phyloP scores from a whole-genome alignment of 2,797 vertebrate species.

The Syngnathus rostellatus region DNA sequence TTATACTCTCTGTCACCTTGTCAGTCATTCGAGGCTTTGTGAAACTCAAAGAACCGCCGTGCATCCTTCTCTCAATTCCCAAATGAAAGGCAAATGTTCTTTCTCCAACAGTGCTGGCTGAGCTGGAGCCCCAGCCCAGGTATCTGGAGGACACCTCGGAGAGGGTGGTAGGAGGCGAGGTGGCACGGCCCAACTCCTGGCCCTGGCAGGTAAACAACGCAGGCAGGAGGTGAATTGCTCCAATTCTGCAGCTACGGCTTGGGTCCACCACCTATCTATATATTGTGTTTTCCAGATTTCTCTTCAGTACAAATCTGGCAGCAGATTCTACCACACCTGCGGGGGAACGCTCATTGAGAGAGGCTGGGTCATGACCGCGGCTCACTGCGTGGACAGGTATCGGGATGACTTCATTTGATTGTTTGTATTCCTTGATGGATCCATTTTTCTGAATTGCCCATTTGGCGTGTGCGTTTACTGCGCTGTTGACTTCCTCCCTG shows the following conservation, averaged over 20 bases:
- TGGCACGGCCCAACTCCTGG: constrained; percentile 62
- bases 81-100: constrained; percentile 4
- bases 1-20: neutral
- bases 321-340: constrained; percentile 77
- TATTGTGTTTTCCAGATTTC: constrained; percentile 67
- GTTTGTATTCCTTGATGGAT: neutral
- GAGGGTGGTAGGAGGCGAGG: constrained; percentile 63
- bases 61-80: neutral
- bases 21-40: neutral
- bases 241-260: neutral
- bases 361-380: constrained; percentile 84
- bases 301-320: constrained; percentile 71
- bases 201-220: constrained; percentile 67
- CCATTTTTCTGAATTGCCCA: neutral
- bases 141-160: constrained; percentile 41
- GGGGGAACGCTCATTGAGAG: constrained; percentile 77
- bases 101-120: constrained; percentile 46
- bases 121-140: constrained; percentile 50
- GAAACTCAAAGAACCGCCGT: neutral
- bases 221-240: neutral
- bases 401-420: neutral
- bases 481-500: too few species aligned
- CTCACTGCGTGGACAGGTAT: constrained; percentile 82
- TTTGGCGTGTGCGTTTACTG: neutral
- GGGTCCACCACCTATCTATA: too few species aligned